Conservation (phyloP, 2,888 invertebrate genomes). For the Pogonocherus hispidulus region DNA sequence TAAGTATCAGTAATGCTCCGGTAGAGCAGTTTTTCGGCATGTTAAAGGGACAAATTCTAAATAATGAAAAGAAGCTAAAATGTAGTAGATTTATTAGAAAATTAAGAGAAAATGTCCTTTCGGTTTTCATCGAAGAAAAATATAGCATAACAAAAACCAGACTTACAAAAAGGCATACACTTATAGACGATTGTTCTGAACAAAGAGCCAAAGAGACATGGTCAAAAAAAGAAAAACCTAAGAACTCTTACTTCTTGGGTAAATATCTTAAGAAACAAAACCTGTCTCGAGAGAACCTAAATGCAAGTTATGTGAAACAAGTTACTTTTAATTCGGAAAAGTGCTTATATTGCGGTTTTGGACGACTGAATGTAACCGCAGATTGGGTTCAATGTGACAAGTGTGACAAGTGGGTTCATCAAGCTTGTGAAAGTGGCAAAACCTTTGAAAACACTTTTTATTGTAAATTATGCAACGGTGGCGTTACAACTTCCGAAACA, state of each 20-base stretch:
- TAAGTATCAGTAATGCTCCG: neutral
- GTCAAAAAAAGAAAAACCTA: neutral
- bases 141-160: neutral
- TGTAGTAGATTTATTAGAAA: neutral
- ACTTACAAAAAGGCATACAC: neutral
- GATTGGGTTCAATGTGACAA: constrained; percentile 3
- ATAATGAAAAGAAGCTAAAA: constrained; percentile 11
- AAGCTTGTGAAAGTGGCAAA: neutral
- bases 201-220: neutral
- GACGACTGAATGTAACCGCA: neutral
- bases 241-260: neutral
- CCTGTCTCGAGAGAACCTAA: neutral
- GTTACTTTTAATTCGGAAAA: neutral
- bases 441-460: constrained; percentile 1
- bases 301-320: too few species aligned
- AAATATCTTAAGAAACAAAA: neutral
- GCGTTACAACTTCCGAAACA: neutral
- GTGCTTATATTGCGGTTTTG: constrained; percentile 13
- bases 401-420: constrained; percentile 1
- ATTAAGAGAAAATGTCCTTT: neutral
- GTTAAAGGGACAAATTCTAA: neutral
- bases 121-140: neutral
- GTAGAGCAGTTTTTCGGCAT: constrained; percentile 1
- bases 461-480: neutral
- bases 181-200: neutral